Conservation (phyloP, 2,113 vertebrate species). For the Platichthys stellatus region DNA sequence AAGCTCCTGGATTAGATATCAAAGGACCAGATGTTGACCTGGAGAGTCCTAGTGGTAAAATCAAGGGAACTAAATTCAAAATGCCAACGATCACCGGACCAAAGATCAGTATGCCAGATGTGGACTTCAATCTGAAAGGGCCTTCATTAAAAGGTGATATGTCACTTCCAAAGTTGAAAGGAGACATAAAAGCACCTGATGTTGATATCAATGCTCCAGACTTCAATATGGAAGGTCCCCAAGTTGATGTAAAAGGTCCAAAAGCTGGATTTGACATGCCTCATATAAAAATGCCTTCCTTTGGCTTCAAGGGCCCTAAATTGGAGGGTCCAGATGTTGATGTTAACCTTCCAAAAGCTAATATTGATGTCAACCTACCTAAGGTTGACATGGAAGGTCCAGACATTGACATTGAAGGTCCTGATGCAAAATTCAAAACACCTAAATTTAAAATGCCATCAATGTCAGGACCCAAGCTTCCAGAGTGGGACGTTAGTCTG, state of each 20-base stretch:
- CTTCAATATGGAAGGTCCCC: not conserved
- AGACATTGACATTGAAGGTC: not conserved
- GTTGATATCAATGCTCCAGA: slow-evolving; percentile 1
- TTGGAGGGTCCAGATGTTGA: slow-evolving; percentile 3
- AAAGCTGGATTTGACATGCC: slow-evolving; percentile 21
- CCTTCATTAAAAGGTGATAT: slow-evolving; percentile 64
- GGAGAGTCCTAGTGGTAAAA: slow-evolving; percentile 27
- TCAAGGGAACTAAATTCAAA: slow-evolving; percentile 64
- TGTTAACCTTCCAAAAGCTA: not conserved
- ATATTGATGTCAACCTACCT: not conserved
- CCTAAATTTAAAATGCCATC: slow-evolving; percentile 25
- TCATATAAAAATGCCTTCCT: slow-evolving; percentile 28
- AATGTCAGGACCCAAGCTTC: slow-evolving; percentile 8
- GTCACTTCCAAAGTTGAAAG: slow-evolving; percentile 51
- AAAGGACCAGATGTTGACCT: slow-evolving; percentile 2
- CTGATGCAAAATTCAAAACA: slow-evolving; percentile 3
- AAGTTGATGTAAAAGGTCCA: not conserved
- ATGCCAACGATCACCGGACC: slow-evolving; percentile 27
- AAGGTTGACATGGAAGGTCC: slow-evolving; percentile 14
- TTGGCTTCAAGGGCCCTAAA: slow-evolving; percentile 8
- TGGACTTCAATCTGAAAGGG: slow-evolving; percentile 80
- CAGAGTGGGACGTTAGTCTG: slow-evolving; percentile 14
- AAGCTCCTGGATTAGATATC: not conserved
- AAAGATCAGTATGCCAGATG: slow-evolving; percentile 38
- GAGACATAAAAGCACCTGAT: slow-evolving; percentile 60